A percentile compares a stretch with the other conserved stretches of the same genome.
These are phyloP conservation scores for Scaptomyza polygonia DNA, from an alignment of 2,888 invertebrate genomes.

Conservation along the genomic window DNA sequence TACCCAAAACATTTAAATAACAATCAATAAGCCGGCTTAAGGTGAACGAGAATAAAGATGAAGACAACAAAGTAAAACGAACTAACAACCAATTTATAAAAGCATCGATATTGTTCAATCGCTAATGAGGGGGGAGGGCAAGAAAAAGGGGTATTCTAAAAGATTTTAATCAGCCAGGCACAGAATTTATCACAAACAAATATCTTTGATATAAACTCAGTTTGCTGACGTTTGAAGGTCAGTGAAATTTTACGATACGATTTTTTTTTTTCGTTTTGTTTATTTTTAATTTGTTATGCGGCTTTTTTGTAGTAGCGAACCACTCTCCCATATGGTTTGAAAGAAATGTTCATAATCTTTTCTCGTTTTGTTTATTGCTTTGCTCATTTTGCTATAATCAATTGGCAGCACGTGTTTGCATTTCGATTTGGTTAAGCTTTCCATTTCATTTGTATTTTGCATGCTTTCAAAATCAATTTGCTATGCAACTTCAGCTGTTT, in stretches of 20 bases:
- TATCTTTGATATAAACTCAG: constrained; percentile 3
- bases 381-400: constrained; percentile 54
- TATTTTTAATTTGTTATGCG: constrained; percentile 1
- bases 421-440: constrained; percentile 50
- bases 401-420: constrained; percentile 69
- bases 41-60: constrained; percentile 24
- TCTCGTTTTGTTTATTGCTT: constrained; percentile 9
- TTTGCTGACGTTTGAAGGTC: constrained; percentile 1
- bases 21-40: constrained; percentile 38
- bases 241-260: constrained; percentile 29
- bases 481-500: background rate
- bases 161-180: constrained; percentile 59
- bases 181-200: constrained; percentile 6
- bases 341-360: constrained; percentile 53
- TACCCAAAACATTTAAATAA: constrained; percentile 26
- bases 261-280: constrained; percentile 19
- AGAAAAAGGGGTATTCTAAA: constrained; percentile 19
- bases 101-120: constrained; percentile 44
- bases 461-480: constrained; percentile 9
- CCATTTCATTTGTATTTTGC: constrained; percentile 60
- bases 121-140: too few species aligned
- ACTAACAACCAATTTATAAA: constrained; percentile 52
- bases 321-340: constrained; percentile 47
- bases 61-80: constrained; percentile 15
- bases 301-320: background rate